phyloP scores from a whole-genome alignment of 2,797 vertebrate species.

The Gephyroberyx darwinii region DNA sequence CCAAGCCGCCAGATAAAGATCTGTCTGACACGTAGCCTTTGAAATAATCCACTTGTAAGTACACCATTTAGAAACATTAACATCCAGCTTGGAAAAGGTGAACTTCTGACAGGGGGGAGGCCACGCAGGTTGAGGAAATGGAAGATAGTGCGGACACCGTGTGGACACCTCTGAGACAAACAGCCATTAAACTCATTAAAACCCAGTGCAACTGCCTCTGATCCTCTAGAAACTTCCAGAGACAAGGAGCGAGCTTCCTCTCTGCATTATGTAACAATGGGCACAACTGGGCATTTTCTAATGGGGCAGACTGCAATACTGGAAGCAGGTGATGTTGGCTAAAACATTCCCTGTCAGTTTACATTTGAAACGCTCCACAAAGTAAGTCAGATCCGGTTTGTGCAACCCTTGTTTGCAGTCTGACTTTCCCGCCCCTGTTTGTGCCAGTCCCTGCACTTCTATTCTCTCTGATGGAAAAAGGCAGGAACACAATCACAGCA shows the following conservation, averaged over 20 bases:
- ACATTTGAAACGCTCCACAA: conserved; percentile 78
- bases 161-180: conserved; percentile 43
- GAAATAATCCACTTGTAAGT: conserved; percentile 81
- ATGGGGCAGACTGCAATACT: conserved; percentile 58
- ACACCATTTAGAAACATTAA: conserved; percentile 74
- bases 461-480: conserved; percentile 43
- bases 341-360: conserved; percentile 78
- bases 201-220: conserved; percentile 54
- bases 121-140: conserved; percentile 43
- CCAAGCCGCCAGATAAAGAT: conserved; percentile 76
- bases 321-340: conserved; percentile 78
- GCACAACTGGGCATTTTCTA: conserved; percentile 55
- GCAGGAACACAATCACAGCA: conserved; percentile 47
- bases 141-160: conserved; percentile 42
- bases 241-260: conserved; percentile 21
- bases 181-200: conserved; percentile 68
- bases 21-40: conserved; percentile 73
- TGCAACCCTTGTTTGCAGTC: conserved; percentile 60
- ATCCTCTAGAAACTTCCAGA: conserved; percentile 48
- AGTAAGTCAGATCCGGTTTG: conserved; percentile 79
- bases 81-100: conserved; percentile 56
- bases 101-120: conserved; percentile 42
- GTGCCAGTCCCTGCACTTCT: conserved; percentile 31
- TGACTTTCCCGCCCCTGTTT: conserved; percentile 49
- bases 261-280: conserved; percentile 58